Base-by-base conservation (phyloP, 2,113 vertebrate genomes). In the Aleadryas rufinucha region DNA sequence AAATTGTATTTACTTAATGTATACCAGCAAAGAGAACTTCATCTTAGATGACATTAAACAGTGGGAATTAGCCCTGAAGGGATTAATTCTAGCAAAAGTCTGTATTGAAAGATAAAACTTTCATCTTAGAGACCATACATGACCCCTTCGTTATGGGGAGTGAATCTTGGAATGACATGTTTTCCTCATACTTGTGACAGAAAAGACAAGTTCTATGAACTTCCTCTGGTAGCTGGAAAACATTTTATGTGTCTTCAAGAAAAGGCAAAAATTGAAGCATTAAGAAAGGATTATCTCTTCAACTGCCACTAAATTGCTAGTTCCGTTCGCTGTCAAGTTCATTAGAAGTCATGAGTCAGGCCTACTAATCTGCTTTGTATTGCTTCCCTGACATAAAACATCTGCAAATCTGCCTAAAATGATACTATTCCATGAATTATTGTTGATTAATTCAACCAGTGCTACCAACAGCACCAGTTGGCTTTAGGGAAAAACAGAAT, bases 1-100 rank as follows among this genome's bases (percentile, higher is more conserved):
- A 84, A 96, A 89, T 82, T 91, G 4, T 94, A 50, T 91, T 91
- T 75, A 81, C 39, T 93, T 93, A 91, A 84, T 69, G 61, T 71
- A 49, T 76, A 69, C 14, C 71, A 71, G 37, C 16, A 70, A 84
- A 93, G 84, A 91, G 23, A 54, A 53, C 11, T 12, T 57, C 24
- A 23, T 2, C 19, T 89, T 75, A 87, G 57, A 68, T 94, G 15
- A n/a, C 77, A 90, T 54, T 82, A 88, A 79, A 71, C 33, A 65
- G 17, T 63, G 37, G 14, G 44, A 86, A 84, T 91, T 65, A 78
- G 15, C 60, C 35, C 39, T 60, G 52, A 71, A 68, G 60, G 35
- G 28, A 87, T 71, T 84, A 78, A 85, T 88, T 70, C n/a, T 13
- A 49, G n/a, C 5, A 86, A 78, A 89, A 93, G 24, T 78, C 42